Evolutionary conservation across 2,888 invertebrate genomes (phyloP).

Genomic region (Lacanobia oleracea): DNA sequence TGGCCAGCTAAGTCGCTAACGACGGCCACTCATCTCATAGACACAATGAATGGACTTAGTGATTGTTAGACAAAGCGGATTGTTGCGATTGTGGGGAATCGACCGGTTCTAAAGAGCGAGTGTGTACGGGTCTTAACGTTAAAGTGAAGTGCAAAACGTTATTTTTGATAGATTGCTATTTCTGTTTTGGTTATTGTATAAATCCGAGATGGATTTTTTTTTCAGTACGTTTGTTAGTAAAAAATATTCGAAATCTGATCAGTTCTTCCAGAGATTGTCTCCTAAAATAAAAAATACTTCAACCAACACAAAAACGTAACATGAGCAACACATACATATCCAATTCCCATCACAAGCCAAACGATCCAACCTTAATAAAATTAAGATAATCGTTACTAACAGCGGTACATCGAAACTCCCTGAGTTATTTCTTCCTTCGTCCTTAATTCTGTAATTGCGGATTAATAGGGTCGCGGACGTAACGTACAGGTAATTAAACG

Average conservation of each 20-base stretch:
- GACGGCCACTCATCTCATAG: conserved; percentile 86
- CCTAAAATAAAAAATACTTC: too few relatives aligned
- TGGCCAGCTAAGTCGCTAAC: conserved; percentile 79
- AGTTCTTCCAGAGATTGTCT: too few relatives aligned
- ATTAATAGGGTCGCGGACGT: conserved; percentile 71
- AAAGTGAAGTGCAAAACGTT: background rate
- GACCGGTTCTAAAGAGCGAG: conserved; percentile 73
- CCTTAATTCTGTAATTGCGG: conserved; percentile 67
- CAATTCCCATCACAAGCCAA: conserved; percentile 24
- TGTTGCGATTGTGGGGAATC: conserved; percentile 72
- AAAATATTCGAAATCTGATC: too few relatives aligned
- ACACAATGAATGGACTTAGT: conserved; percentile 87
- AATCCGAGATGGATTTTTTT: too few relatives aligned
- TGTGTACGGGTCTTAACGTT: conserved; percentile 75
- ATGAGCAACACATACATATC: background rate
- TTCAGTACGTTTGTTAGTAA: too few relatives aligned
- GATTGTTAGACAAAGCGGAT: conserved; percentile 86
- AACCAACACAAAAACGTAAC: conserved; percentile 2
- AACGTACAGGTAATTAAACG: conserved; percentile 69
- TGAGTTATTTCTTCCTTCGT: conserved; percentile 62
- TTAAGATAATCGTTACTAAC: conserved; percentile 63
- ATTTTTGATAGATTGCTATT: background rate
- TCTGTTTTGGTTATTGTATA: background rate
- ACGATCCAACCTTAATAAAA: conserved; percentile 59
- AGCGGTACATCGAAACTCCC: conserved; percentile 45